Percentiles rank a stretch among this genome's conserved stretches.
Conservation (phyloP, 2,113 vertebrate genomes). For the Scatophagus argus region DNA sequence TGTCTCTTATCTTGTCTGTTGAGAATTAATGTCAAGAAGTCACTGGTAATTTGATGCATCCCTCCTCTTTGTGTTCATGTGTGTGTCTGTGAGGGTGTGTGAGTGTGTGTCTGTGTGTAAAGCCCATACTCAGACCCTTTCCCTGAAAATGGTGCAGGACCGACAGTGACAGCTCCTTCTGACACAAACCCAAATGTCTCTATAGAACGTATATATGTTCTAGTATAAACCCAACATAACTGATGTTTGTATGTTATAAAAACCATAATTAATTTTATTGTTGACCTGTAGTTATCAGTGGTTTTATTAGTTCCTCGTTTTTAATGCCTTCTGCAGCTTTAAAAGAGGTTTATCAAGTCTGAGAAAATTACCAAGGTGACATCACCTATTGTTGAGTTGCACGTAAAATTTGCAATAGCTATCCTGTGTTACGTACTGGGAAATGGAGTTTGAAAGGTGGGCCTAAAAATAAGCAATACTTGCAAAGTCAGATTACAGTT, state of each 20-base stretch:
- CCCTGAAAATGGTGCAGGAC: not conserved
- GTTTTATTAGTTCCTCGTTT: not conserved
- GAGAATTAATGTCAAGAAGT: conserved; percentile 66
- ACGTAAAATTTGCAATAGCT: too few species aligned
- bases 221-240: not conserved
- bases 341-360: not conserved
- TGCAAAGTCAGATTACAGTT: too few species aligned
- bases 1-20: conserved; percentile 44
- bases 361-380: not conserved
- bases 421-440: too few species aligned
- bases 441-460: too few species aligned
- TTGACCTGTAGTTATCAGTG: not conserved
- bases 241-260: not conserved
- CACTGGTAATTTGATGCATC: conserved; percentile 65
- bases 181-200: not conserved
- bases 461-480: too few species aligned
- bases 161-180: not conserved
- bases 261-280: too few species aligned
- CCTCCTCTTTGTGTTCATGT: not conserved
- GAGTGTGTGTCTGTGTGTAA: conserved; percentile 12
- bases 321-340: not conserved
- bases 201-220: not conserved
- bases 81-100: not conserved
- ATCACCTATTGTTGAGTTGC: too few species aligned
- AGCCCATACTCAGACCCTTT: not conserved